Base-by-base conservation (phyloP, 1,140 invertebrate species). In the Megalopta genalis region DNA sequence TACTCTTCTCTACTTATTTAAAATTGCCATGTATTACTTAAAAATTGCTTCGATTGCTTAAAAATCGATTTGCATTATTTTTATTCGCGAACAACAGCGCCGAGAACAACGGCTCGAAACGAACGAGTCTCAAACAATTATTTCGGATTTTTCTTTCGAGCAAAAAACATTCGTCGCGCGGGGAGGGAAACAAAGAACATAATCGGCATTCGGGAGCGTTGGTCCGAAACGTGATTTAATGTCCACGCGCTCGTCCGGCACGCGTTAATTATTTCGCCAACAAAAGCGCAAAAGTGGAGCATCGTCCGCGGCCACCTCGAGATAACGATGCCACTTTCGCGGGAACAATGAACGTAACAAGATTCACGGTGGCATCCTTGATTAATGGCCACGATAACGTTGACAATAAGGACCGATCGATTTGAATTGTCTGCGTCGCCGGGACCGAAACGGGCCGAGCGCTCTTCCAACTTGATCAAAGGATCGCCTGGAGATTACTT, bases 301-400 rank as follows among this genome's bases (percentile, higher is more conserved):
- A 82, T 49, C 46, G 49, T 74, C 65, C 39, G 70, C 62, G 74
- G 18, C 14, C 52, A 68, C 18, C 46, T 42, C 21, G 75, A 65
- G 78, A 80, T 80, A 77, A 81, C 74, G 65, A 69, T 70, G 37
- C 74, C 66, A 77, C 74, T 62, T 67, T 62, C 70, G 8, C 57
- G 49, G 82, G n/a, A 60, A 74, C 84, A 84, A 82, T 83, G 77
- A 81, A 76, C 65, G 73, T 63, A 80, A 87, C 77, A 67, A 81
- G 80, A 81, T 70, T 78, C 74, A 27, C 63, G 39, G 52, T 64
- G 59, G 59, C 49, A 81, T 81, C 66, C 62, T 67, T 72, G 80
- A 81, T 81, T 77, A 77, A 78, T 71, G 67, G 67, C 39, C 39
- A 77, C 68, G 80, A 81, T 81, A 81, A 71, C 60, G 62, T 5